Evolutionary conservation across 2,888 invertebrate genomes (phyloP).

Genomic region (Mimas tiliae): DNA sequence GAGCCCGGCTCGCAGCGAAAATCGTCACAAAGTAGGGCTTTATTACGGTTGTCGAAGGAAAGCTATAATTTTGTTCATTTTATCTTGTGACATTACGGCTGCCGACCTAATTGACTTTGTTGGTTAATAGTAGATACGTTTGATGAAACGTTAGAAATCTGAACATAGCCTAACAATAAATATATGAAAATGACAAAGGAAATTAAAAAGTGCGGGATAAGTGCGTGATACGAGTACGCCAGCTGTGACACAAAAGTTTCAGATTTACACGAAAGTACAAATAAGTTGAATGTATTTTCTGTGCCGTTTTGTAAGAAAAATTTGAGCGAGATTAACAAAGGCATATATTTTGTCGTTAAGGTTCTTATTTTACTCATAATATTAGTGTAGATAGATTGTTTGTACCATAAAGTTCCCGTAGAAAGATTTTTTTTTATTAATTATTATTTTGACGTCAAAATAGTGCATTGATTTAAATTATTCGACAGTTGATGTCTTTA

Average conservation of each 20-base stretch:
- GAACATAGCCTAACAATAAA: slow-evolving; percentile 1
- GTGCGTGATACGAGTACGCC: slow-evolving; percentile 6
- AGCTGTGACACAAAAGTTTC: slow-evolving; percentile 13
- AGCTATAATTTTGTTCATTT: slow-evolving; percentile 46
- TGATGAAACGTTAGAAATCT: slow-evolving; percentile 14
- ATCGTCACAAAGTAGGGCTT: slow-evolving; percentile 39
- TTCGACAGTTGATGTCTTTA: too few species aligned
- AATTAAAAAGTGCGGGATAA: slow-evolving; percentile 1
- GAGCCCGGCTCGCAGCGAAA: slow-evolving; percentile 34
- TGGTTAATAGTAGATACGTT: slow-evolving; percentile 27
- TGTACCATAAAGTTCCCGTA: too few species aligned
- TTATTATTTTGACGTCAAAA: too few species aligned
- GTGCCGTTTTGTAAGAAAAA: not conserved
- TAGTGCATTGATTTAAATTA: too few species aligned
- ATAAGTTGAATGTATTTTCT: slow-evolving; percentile 5
- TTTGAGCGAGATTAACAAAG: not conserved
- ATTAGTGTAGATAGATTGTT: too few species aligned
- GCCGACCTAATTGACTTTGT: slow-evolving; percentile 39
- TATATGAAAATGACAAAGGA: slow-evolving; percentile 6
- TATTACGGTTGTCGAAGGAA: slow-evolving; percentile 45
- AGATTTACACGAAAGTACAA: slow-evolving; percentile 13
- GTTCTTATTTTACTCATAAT: too few species aligned
- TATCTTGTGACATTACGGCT: slow-evolving; percentile 43
- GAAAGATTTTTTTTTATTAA: too few species aligned
- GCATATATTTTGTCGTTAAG: not conserved